Percentiles rank a stretch among this genome's conserved stretches.
Evolutionary conservation across 2,113 vertebrate genomes (phyloP).

Genomic region (Vombatus ursinus): DNA sequence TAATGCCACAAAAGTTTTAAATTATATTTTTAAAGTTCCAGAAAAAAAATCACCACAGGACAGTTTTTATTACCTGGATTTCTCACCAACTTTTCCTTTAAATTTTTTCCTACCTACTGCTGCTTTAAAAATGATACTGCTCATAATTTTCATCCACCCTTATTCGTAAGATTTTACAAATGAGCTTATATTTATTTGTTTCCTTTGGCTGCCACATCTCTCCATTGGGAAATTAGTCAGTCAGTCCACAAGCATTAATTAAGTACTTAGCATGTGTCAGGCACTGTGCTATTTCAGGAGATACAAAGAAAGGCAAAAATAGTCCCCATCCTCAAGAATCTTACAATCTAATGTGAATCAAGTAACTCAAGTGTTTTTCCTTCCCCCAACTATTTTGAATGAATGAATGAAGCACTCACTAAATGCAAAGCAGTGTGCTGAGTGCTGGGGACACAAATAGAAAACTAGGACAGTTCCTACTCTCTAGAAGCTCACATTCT

Average conservation of each 20-base stretch:
- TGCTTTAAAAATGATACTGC: background rate
- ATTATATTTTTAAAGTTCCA: background rate
- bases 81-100: background rate
- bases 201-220: background rate
- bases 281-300: background rate
- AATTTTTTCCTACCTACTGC: background rate
- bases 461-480: background rate
- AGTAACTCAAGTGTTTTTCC: background rate
- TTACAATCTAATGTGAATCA: background rate
- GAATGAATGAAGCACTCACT: background rate
- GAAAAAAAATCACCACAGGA: background rate
- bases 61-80: background rate
- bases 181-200: background rate
- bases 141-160: background rate
- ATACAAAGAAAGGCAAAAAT: background rate
- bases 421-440: background rate
- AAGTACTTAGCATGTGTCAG: background rate
- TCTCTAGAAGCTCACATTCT: background rate
- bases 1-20: background rate
- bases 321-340: background rate
- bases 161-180: background rate
- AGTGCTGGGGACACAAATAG: background rate
- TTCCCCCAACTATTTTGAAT: background rate
- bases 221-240: background rate
- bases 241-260: background rate